A percentile compares a stretch with the other conserved stretches of the same genome.
Conservation (phyloP, 92 coral and sea anemone genomes). For the Meandrina meandrites region DNA sequence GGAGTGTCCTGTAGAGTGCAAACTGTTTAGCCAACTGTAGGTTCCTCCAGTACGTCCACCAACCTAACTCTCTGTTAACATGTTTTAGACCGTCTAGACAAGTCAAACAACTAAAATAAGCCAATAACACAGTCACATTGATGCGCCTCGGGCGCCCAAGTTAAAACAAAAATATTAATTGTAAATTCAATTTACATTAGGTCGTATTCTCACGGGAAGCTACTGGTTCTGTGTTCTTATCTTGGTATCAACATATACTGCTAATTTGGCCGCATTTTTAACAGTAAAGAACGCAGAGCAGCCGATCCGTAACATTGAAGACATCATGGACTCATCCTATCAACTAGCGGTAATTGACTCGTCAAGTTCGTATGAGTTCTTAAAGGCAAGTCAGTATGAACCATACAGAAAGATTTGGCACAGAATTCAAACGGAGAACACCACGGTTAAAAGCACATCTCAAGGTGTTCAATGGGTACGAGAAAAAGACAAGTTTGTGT, state of each 20-base stretch:
- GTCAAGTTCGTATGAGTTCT: constrained; percentile 49
- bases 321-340: constrained; percentile 55
- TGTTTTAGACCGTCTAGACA: too few species aligned
- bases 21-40: too few species aligned
- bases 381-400: constrained; percentile 57
- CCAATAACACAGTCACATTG: too few species aligned
- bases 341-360: constrained; percentile 50
- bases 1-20: too few species aligned
- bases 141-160: too few species aligned
- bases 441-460: constrained; percentile 42
- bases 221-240: constrained; percentile 76
- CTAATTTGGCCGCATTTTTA: constrained; percentile 73
- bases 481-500: constrained; percentile 46
- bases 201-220: constrained; percentile 66
- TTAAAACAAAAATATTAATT: too few species aligned
- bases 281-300: constrained; percentile 45
- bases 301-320: constrained; percentile 46
- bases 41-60: too few species aligned
- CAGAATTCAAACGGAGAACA: constrained; percentile 39
- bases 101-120: too few species aligned
- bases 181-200: constrained; percentile 8
- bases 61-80: too few species aligned
- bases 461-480: constrained; percentile 64
- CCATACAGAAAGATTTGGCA: constrained; percentile 53
- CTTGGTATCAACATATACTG: constrained; percentile 70